Conservation (phyloP, 2,797 vertebrate genomes). For the Pipistrellus nathusii region DNA sequence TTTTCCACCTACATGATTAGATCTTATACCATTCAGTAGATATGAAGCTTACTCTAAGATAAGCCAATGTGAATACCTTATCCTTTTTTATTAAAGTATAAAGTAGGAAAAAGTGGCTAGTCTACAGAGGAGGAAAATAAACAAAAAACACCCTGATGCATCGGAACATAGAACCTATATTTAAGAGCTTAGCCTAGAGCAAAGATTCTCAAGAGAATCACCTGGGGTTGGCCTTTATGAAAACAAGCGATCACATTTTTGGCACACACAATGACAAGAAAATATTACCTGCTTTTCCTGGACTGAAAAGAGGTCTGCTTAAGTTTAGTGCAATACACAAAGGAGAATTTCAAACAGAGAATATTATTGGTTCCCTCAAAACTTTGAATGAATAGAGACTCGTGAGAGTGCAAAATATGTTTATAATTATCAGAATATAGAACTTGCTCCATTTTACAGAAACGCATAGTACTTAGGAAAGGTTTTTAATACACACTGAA, state of each 20-base stretch:
- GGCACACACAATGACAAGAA: background rate
- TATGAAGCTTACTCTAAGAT: background rate
- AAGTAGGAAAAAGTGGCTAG: background rate
- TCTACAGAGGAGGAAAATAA: too few relatives aligned
- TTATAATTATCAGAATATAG: slow-evolving; percentile 51
- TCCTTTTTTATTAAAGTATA: background rate
- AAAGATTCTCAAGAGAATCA: background rate
- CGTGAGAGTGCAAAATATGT: background rate
- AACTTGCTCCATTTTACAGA: slow-evolving; percentile 35
- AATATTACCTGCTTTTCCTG: background rate
- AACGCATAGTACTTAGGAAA: background rate
- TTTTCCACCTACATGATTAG: background rate
- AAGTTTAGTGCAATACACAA: background rate
- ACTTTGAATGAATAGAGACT: background rate
- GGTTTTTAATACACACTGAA: background rate
- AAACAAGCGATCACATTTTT: slow-evolving; percentile 4
- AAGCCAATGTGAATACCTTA: background rate
- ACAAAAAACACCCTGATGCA: background rate
- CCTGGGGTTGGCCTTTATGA: background rate
- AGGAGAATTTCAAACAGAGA: background rate
- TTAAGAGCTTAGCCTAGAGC: slow-evolving; percentile 15
- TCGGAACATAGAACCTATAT: background rate
- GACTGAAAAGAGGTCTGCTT: background rate
- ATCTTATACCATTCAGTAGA: background rate
- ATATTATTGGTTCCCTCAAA: background rate